Base-by-base conservation (phyloP, 2,797 vertebrate genomes). In the Mustela erminea region DNA sequence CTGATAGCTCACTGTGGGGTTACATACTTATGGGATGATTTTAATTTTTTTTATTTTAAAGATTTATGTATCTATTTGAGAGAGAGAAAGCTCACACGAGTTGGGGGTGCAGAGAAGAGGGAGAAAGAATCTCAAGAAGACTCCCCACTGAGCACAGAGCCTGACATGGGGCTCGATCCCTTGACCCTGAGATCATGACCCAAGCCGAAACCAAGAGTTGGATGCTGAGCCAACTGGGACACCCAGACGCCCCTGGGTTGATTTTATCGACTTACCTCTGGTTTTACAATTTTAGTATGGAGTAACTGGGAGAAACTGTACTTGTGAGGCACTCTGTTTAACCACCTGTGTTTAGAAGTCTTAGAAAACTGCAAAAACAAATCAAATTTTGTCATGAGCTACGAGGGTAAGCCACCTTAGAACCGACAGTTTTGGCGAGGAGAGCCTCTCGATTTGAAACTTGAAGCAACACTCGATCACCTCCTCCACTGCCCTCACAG, bases 191-290 rank as follows among this genome's bases (percentile, higher is more conserved):
- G 66, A 68, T 68, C 66, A 68, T 21, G n/a, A 35, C 66, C 9
- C 20, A 4, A 68, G 66, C 66, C 9, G 1, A 68, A 68, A 35
- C 66, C n/a, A 68, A 68, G 66, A 68, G 66, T 68, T 20, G 9
- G 66, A 68, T 4, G 2, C 66, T 35, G 18, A 68, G 21, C 66
- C 4, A 4, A 68, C 18, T 10, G n/a, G 35, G 18, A 20, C 66
- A 68, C n/a, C n/a, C n/a, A 35, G n/a, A 29, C 0, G 18, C 3
- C n/a, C n/a, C 9, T 0, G 14, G 60, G 38, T 20, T 29, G 21
- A 72, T 25, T 74, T 92, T 32, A 78, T 3, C 3, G 27, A 70
- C 10, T 56, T 27, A 32, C 21, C 56, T 81, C 74, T 25, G 21
- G 32, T 68, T 68, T 46, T 52, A 23, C 38, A 70, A 12, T 23